Base-by-base conservation (phyloP, 2,797 vertebrate genomes). In the Darevskia mixta region DNA sequence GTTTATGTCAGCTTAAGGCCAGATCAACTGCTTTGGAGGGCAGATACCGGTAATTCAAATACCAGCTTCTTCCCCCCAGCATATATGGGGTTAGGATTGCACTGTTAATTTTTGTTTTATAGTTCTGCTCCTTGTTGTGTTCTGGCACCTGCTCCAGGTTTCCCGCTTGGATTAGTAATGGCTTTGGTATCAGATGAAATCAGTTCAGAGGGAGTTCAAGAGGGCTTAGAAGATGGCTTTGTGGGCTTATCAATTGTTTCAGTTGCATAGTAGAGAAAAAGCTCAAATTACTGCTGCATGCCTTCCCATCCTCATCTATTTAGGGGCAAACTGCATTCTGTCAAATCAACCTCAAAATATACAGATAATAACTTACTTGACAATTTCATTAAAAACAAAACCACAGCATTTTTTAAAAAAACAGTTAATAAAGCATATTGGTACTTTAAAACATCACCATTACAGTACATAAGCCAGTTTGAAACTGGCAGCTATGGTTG, bases 241-340 rank as follows among this genome's bases (percentile, higher is more conserved):
- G 35, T 86, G 83, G 35, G 83, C 73, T 91, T 88, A 95, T 69
- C 91, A 94, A 92, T 95, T 93, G 66, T 92, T 95, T 82, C 89
- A 86, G 38, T 76, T 86, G 23, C 79, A 64, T 13, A 29, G 82
- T 67, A 87, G 91, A 87, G 87, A 87, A 61, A 73, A 93, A 35
- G 89, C 77, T 83, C 81, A 73, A 45, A 82, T 83, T 72, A 90
- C 61, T n/a, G 69, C 8, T 90, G 69, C 38, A 93, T 79, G 38
- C 49, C 90, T 91, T 90, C 83, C 61, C 23, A 89, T 94, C 86
- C 90, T 55, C 49, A 55, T 92, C 18, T 18, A 8, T 25, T 72
- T 55, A 79, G 84, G 1, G 38, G 4, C 79, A 45, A 75, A 81
- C 6, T 45, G 38, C 15, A 29, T 32, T 17, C 20, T 86, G 80